These are phyloP conservation scores for Tokudaia muenninki DNA, from an alignment of 2,797 vertebrate species.

Conservation along the genomic window DNA sequence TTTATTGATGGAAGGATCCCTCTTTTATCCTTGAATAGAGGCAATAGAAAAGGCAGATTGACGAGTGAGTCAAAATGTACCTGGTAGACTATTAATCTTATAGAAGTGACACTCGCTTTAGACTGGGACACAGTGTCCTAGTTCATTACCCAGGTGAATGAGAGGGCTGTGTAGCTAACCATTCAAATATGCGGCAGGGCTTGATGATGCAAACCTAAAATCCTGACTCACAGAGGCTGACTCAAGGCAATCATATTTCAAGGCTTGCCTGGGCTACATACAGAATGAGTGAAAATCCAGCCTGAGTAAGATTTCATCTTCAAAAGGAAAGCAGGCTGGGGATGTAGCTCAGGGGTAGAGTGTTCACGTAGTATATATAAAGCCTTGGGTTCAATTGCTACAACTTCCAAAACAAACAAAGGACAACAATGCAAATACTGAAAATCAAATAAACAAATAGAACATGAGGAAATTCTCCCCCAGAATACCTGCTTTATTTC, in stretches of 20 bases:
- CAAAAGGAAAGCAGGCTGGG: neutral
- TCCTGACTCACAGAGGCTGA: neutral
- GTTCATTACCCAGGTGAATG: neutral
- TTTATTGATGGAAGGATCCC: conserved; percentile 24
- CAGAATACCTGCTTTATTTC: neutral
- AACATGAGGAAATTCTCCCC: conserved; percentile 24
- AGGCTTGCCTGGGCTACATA: too few relatives aligned
- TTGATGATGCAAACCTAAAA: neutral
- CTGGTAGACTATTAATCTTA: neutral
- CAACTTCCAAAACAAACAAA: neutral
- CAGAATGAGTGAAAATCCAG: neutral
- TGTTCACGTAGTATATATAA: neutral
- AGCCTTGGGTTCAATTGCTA: neutral
- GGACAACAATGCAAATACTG: neutral
- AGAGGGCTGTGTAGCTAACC: neutral
- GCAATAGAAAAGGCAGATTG: conserved; percentile 4
- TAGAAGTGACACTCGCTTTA: neutral
- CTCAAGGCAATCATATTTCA: neutral
- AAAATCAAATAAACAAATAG: conserved; percentile 3
- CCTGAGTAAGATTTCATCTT: neutral
- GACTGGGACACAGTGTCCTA: neutral
- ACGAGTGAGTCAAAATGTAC: neutral
- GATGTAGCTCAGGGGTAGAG: neutral
- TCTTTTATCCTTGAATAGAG: conserved; percentile 5
- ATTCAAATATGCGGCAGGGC: neutral